phyloP scores from a whole-genome alignment of 2,888 invertebrate species.

The Aspidiotus rigidus region DNA sequence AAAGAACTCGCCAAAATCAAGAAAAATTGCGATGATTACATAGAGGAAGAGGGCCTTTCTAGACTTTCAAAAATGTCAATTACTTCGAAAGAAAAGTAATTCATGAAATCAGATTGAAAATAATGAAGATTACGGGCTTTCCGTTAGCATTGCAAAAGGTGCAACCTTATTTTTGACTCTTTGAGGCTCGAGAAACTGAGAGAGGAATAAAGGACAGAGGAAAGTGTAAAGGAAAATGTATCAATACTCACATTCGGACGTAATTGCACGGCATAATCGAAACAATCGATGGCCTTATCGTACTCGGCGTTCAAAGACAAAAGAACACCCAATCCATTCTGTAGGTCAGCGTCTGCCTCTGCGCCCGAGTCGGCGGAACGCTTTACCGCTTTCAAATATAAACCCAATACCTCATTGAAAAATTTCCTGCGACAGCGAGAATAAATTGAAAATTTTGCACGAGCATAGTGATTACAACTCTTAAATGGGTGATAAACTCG shows the following conservation, averaged over 20 bases:
- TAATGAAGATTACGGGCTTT: too few species aligned
- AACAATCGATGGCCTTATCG: slow-evolving; percentile 94
- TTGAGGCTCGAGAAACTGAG: too few species aligned
- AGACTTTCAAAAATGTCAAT: too few species aligned
- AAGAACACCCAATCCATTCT: slow-evolving; percentile 87
- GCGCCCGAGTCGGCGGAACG: slow-evolving; percentile 49
- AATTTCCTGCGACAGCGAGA: slow-evolving; percentile 44
- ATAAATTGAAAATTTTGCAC: neutral
- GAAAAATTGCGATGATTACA: too few species aligned
- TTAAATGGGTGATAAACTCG: neutral
- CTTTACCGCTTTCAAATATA: slow-evolving; percentile 52
- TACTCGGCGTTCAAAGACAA: slow-evolving; percentile 91
- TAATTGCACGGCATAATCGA: slow-evolving; percentile 76
- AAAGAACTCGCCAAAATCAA: too few species aligned
- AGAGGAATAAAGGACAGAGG: too few species aligned
- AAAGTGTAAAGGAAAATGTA: too few species aligned
- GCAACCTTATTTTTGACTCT: too few species aligned
- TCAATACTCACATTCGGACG: slow-evolving; percentile 52
- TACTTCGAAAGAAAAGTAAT: too few species aligned
- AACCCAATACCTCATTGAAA: slow-evolving; percentile 58
- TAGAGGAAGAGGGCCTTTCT: too few species aligned
- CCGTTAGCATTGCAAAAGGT: too few species aligned
- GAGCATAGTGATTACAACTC: neutral
- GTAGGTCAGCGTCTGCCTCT: slow-evolving; percentile 77
- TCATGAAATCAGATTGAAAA: too few species aligned